Evolutionary conservation across 1,140 invertebrate species (phyloP).

Genomic region (Anastrepha obliqua): DNA sequence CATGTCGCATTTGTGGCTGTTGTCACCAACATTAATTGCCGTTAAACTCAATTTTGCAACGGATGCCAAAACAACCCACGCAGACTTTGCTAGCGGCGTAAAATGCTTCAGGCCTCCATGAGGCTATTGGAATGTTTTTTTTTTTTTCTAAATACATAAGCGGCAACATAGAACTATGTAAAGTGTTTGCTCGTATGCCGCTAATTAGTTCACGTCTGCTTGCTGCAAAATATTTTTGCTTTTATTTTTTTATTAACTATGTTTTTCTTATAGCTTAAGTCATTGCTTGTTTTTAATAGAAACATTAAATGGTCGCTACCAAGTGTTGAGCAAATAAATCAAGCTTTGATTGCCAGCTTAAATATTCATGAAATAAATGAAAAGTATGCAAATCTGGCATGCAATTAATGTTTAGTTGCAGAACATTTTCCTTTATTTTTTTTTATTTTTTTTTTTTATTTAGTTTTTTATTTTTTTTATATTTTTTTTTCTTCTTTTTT

Average conservation of each 20-base stretch:
- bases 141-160: not conserved
- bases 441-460: not conserved
- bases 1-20: not conserved
- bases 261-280: not conserved
- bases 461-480: too few relatives aligned
- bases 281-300: not conserved
- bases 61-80: not conserved
- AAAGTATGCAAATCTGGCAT: not conserved
- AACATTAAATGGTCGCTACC: slow-evolving; percentile 14
- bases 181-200: not conserved
- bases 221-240: not conserved
- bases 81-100: not conserved
- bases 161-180: not conserved
- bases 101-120: not conserved
- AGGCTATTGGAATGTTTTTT: too few relatives aligned
- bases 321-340: slow-evolving; percentile 22
- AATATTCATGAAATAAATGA: not conserved
- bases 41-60: slow-evolving; percentile 34
- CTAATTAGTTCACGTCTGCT: slow-evolving; percentile 6
- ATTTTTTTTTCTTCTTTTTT: too few relatives aligned
- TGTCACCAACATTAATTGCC: slow-evolving; percentile 36
- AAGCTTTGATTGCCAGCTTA: not conserved
- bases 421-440: not conserved
- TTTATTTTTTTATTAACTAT: slow-evolving; percentile 21
- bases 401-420: not conserved